Evolutionary conservation across 2,113 vertebrate species (phyloP).

Genomic region (Abramis brama): DNA sequence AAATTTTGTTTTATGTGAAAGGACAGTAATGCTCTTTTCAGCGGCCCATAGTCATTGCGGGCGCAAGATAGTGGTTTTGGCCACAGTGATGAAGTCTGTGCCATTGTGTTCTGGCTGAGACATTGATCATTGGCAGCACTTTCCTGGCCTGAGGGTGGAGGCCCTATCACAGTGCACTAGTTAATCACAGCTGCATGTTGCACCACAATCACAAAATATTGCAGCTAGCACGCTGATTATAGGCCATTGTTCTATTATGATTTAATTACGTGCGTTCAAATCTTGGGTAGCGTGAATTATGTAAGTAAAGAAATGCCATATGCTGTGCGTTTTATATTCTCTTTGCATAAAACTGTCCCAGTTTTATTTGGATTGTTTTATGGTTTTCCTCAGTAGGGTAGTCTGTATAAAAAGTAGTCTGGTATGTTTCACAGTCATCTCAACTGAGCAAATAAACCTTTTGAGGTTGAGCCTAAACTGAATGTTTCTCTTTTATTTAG

Average conservation of each 20-base stretch:
- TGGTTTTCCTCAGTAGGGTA: background rate
- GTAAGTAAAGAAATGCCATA: background rate
- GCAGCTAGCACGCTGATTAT: background rate
- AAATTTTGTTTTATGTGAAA: background rate
- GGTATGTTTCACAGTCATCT: background rate
- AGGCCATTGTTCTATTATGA: slow-evolving; percentile 7
- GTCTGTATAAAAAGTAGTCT: background rate
- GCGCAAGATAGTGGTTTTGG: slow-evolving; percentile 16
- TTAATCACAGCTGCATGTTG: slow-evolving; percentile 1
- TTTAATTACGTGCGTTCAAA: background rate
- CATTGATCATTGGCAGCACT: slow-evolving; percentile 31
- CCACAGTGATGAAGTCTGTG: background rate
- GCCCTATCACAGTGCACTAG: slow-evolving; percentile 11
- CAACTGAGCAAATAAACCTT: background rate
- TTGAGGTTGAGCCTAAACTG: background rate
- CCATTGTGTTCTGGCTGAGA: slow-evolving; percentile 35
- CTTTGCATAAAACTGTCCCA: background rate
- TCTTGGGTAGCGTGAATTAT: background rate
- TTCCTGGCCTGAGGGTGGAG: slow-evolving; percentile 13
- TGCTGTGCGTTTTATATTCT: background rate
- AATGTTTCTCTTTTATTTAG: background rate
- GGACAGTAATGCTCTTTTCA: background rate
- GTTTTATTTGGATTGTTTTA: slow-evolving; percentile 1
- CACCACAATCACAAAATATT: slow-evolving; percentile 6
- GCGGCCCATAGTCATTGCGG: background rate